Base-by-base conservation (phyloP, 2,888 invertebrate genomes). In the Chironomus riparius region DNA sequence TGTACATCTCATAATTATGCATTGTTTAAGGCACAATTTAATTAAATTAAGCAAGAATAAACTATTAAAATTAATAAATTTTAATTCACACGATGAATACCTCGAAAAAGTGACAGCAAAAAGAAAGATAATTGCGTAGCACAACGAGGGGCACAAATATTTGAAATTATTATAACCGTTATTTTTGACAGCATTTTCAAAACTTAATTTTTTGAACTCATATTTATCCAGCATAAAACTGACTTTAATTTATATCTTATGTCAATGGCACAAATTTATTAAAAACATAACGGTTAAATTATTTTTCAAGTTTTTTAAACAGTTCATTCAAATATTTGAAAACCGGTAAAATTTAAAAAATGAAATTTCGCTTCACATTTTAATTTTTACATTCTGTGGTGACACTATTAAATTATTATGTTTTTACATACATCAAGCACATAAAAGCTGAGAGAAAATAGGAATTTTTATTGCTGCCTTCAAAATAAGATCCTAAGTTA, bases 31-130 rank as follows among this genome's bases (percentile, higher is more conserved):
- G 10, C 10, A 38, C 38, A 38, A 38, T 24, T 65, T 13, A 65
- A 65, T 65, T 65, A 21, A 65, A 18, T 21, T 65, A 56, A 56
- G 12, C 18, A 7, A 7, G n/a, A 1, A 65, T 12, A 10, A 24
- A 68, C 68, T 38, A 38, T 6, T 28, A 21, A 56, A 71, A 71
- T 72, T 18, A 72, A 18, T 72, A 72, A 71, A 22, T 24, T 56
- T 24, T 15, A 13, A 15, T 62, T 62, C 61, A 21, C 72, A 61
- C 72, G 62, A 24, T 62, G 10, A 24, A 1, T 61, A 61, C 61
- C 61, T 28, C 38, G 15, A 61, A 62, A 18, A 62, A 18, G 12
- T 72, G 61, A 62, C 56, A 28, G 72, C 47, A 70, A 72, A 72
- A 71, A 50, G 71, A 71, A 56, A 0, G 50, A 71, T 61, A 2